Conservation (phyloP, 2,113 vertebrate species). For the Hystrix brachyura region DNA sequence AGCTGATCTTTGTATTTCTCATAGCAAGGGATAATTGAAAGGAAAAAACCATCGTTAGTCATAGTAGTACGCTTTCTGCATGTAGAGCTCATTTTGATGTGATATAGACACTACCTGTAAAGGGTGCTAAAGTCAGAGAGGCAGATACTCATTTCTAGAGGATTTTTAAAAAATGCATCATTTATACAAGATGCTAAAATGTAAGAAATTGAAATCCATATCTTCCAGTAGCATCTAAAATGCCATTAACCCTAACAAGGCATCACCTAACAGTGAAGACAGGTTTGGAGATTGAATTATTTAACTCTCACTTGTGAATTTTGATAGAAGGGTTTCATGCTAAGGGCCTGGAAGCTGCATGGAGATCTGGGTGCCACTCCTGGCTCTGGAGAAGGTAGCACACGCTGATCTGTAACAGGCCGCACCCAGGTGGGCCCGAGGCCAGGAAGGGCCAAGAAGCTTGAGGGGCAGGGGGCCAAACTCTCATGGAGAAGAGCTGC, state of each 20-base stretch:
- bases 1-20: neutral
- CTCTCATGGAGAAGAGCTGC: fast-evolving
- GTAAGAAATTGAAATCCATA: neutral
- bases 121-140: neutral
- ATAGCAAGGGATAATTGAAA: neutral
- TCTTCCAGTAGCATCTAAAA: neutral
- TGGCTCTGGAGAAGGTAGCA: neutral
- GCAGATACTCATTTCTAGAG: neutral
- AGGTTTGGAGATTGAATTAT: neutral
- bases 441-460: neutral
- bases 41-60: neutral
- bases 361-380: neutral
- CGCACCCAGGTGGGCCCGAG: neutral
- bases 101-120: neutral
- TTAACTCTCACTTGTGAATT: neutral
- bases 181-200: neutral
- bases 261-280: neutral
- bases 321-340: neutral
- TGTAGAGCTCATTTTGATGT: neutral
- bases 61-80: neutral
- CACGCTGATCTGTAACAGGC: neutral
- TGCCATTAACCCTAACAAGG: neutral
- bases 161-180: neutral
- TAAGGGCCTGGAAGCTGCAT: neutral
- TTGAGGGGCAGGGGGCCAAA: neutral